Conservation (phyloP, 1,140 invertebrate species). For the Ostrea edulis region DNA sequence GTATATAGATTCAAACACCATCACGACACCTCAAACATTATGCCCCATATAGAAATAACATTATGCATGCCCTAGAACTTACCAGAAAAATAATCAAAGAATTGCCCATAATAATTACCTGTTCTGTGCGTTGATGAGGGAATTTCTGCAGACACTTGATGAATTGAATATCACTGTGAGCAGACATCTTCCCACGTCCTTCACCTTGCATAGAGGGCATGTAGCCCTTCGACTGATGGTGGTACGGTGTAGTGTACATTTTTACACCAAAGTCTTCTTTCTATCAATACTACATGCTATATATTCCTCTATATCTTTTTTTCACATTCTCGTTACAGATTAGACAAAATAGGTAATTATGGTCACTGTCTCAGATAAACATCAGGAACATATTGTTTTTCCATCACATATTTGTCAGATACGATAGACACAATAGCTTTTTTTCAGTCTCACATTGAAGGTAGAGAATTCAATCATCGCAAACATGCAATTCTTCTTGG, state of each 20-base stretch:
- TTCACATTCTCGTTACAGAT: conserved; percentile 9
- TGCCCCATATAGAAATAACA: no score
- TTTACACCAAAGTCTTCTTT: not conserved
- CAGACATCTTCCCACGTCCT: conserved; percentile 14
- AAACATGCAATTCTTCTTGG: not conserved
- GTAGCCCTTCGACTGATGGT: not conserved
- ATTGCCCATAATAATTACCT: conserved; percentile 55
- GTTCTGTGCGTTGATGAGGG: conserved; percentile 60
- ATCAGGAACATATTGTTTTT: not conserved
- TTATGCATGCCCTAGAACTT: no score
- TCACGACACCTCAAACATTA: no score
- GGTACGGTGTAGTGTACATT: conserved; percentile 30
- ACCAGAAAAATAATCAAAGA: not conserved
- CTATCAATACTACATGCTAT: conserved; percentile 21
- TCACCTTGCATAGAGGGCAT: not conserved
- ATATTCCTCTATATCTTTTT: not conserved
- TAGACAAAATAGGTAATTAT: not conserved
- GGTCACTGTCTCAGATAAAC: not conserved
- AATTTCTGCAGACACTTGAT: conserved; percentile 67
- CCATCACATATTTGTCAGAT: conserved; percentile 4
- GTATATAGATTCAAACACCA: no score
- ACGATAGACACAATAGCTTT: not conserved
- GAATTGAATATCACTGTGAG: conserved; percentile 62
- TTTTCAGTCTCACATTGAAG: conserved; percentile 12
- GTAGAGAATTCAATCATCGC: not conserved